These are phyloP conservation scores for Chironomus tepperi DNA, from an alignment of 1,140 invertebrate genomes.

Conservation along the genomic window DNA sequence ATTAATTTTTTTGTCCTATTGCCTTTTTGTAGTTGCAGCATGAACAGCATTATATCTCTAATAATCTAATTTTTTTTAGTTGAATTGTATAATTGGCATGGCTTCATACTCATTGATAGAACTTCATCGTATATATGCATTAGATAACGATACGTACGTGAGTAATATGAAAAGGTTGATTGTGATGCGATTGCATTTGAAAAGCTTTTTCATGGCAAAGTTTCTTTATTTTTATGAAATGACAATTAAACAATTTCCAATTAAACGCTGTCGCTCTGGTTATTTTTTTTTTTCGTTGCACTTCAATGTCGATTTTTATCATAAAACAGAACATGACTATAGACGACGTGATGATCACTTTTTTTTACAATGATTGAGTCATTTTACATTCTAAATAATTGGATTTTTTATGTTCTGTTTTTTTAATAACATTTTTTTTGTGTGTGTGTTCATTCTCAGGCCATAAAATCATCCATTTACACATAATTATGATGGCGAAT, in stretches of 20 bases:
- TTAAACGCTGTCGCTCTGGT: neutral
- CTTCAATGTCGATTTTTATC: no score
- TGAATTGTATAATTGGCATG: no score
- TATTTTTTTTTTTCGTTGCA: no score
- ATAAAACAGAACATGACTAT: neutral
- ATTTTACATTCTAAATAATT: neutral
- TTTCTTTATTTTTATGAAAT: neutral
- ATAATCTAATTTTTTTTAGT: no score
- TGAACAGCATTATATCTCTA: no score
- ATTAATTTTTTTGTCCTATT: no score
- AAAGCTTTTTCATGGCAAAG: neutral
- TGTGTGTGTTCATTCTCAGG: neutral
- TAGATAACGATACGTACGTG: neutral
- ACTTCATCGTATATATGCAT: no score
- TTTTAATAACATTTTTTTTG: neutral
- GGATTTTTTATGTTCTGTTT: neutral
- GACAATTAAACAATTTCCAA: slow-evolving; percentile 9
- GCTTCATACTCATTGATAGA: no score
- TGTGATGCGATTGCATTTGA: neutral
- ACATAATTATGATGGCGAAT: neutral
- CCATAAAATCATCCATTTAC: neutral
- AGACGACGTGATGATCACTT: neutral
- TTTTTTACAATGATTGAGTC: neutral
- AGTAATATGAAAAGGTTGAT: neutral
- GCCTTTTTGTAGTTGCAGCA: no score